These are phyloP conservation scores for Sanderia malayensis DNA, from an alignment of 30 jellyfish, hydroid and myxozoan species.

Conservation along the genomic window DNA sequence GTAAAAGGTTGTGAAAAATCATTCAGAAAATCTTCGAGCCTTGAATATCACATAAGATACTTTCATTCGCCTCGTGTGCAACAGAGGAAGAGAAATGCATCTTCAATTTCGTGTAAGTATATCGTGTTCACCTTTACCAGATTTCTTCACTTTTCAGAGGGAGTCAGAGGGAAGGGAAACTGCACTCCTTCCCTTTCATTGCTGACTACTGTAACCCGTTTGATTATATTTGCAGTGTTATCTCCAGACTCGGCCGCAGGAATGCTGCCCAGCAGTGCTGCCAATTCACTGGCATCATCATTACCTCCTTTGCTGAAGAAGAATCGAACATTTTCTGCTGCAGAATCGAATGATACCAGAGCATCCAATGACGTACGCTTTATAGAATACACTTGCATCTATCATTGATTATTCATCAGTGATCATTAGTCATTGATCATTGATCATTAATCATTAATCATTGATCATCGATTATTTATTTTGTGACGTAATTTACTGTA, in stretches of 20 bases:
- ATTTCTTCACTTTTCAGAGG: too few relatives aligned
- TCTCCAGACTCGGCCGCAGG: conserved; percentile 18
- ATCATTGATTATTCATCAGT: too few relatives aligned
- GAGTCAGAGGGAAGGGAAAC: too few relatives aligned
- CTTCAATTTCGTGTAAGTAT: conserved; percentile 49
- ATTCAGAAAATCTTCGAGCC: conserved; percentile 79
- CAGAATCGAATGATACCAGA: conserved; percentile 16
- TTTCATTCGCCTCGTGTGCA: conserved; percentile 73
- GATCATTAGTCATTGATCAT: too few relatives aligned
- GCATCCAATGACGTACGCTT: conserved; percentile 34
- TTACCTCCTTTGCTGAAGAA: neutral
- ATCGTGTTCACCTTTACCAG: too few relatives aligned
- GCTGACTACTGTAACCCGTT: too few relatives aligned
- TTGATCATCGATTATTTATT: too few relatives aligned
- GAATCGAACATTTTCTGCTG: conserved; percentile 9
- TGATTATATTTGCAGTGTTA: conserved; percentile 30
- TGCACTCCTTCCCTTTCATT: too few relatives aligned
- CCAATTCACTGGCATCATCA: conserved; percentile 9
- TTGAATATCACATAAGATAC: conserved; percentile 72
- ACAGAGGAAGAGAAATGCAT: conserved; percentile 47
- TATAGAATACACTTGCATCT: too few relatives aligned
- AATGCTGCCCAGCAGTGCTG: conserved; percentile 11
- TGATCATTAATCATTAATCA: too few relatives aligned
- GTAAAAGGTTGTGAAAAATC: conserved; percentile 73
- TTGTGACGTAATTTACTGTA: too few relatives aligned